Conservation (phyloP, 1,140 invertebrate species). For the Papilio xuthus region DNA sequence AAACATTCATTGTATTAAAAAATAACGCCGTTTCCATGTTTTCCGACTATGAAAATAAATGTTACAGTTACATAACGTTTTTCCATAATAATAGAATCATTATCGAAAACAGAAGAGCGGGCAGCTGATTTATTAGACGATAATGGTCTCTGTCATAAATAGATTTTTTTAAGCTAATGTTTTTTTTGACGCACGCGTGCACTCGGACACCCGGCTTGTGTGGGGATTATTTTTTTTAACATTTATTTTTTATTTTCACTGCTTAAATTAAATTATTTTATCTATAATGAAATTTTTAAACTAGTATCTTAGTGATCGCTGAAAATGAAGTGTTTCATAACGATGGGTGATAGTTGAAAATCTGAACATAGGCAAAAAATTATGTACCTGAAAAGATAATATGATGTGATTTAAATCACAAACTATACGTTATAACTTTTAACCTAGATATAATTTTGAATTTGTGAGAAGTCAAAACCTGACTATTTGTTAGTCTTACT, state of each 20-base stretch:
- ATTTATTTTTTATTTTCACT: conserved; percentile 46
- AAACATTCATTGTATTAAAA: not conserved
- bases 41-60: conserved; percentile 66
- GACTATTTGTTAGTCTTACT: too few species aligned
- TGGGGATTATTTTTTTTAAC: conserved; percentile 60
- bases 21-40: conserved; percentile 55
- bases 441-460: too few species aligned
- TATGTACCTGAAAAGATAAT: not conserved
- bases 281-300: not conserved
- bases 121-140: conserved; percentile 81
- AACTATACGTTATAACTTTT: too few species aligned
- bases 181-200: conserved; percentile 62
- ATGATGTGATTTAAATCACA: too few species aligned
- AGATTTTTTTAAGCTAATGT: conserved; percentile 73
- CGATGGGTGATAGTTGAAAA: not conserved
- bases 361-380: not conserved
- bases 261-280: conserved; percentile 35
- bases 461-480: too few species aligned
- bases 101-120: conserved; percentile 81
- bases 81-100: conserved; percentile 82
- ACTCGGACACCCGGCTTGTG: conserved; percentile 55
- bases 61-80: conserved; percentile 81
- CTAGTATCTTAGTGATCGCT: not conserved
- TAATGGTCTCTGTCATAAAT: conserved; percentile 80
- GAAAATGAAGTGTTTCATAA: conserved; percentile 9